Base-by-base conservation (phyloP, 2,113 vertebrate genomes). In the Pseudonaja textilis region DNA sequence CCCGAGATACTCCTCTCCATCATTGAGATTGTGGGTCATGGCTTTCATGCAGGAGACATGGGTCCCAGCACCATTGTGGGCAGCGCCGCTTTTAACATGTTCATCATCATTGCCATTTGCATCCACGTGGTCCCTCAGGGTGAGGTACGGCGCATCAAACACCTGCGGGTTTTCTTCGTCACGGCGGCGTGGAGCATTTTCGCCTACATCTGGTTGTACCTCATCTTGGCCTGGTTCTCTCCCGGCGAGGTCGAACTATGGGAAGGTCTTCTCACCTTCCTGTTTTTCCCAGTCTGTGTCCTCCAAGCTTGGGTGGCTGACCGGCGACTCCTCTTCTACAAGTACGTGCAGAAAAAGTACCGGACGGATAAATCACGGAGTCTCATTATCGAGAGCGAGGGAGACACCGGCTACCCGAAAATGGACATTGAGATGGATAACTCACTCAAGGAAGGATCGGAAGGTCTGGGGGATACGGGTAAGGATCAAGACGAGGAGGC, bases 71-170 rank as follows among this genome's bases (percentile, higher is more conserved):
- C 98, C 92, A 98, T 98, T 1, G 98, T 98, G 55, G 98, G 98
- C 93, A 98, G 98, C 1, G 98, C 98, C 5, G 98, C 98, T 0
- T 98, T 98, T 95, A 98, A 98, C 97, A 98, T 98, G 98, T 98
- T 98, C 92, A 97, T 98, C 29, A 98, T 98, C 93, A 98, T 98
- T 1, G 98, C 98, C 26, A 94, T 98, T 92, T 98, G 98, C 45
- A 97, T 98, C 88, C 97, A 97, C 2, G 98, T 98, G 89, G 98
- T 98, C 92, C 98, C 98, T 0, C 98, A 98, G 9, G 98, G 97
- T 1, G 98, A 98, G 93, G 96, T 96, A 5, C 97, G 98, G 90
- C 98, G 98, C 92, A 98, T 98, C 94, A 98, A 98, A 93, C 98
- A 98, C 96, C 95, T 98, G 91, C 97, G 98, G 26, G 98, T 98